Evolutionary conservation across 2,113 vertebrate species (phyloP), one percentile per base, ranked within the genome.

Genomic region (Rutilus rutilus): DNA sequence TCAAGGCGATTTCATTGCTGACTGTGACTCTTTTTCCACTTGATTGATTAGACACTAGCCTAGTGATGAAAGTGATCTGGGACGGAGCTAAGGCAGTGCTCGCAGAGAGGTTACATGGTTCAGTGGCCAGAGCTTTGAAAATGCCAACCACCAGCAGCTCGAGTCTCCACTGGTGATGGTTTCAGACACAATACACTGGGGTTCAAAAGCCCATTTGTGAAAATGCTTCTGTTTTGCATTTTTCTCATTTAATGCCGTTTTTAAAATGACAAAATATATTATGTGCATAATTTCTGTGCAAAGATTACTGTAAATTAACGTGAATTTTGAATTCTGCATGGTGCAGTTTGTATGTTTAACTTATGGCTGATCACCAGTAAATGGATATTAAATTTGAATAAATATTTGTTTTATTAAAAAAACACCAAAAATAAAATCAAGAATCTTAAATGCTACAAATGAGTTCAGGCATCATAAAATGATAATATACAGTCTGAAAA

Each of bases 61-160:
- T 75, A n/a, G 39, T 80, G 75, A 87, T 77, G 84, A 74, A 50
- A 83, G 65, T 86, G 79, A 86, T 86, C 76, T 86, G 74, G 84
- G 88, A 74, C 75, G 36, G 88, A 82, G 69, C 60, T 80, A 67
- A 78, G 45, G 45, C 88, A 45, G 62, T 69, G 83, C 45, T 65
- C 21, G 65, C 74, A 74, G 81, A 59, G 64, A 81, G 78, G 83
- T 69, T 67, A 59, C 76, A 81, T 73, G 86, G 82, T 71, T 87
- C 82, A 83, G 42, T 87, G 82, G 59, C 47, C 67, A 33, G 59
- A 82, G 64, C 67, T 78, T 82, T 87, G 74, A 83, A 78, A 83
- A 83, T 89, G 74, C 80, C 86, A 89, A 75, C 86, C 84, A 86
- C 79, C 88, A 89, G 78, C 86, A 85, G 88, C 86, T 78, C 33